Conservation (phyloP, 2,797 vertebrate genomes). For the Pagetopsis macropterus region DNA sequence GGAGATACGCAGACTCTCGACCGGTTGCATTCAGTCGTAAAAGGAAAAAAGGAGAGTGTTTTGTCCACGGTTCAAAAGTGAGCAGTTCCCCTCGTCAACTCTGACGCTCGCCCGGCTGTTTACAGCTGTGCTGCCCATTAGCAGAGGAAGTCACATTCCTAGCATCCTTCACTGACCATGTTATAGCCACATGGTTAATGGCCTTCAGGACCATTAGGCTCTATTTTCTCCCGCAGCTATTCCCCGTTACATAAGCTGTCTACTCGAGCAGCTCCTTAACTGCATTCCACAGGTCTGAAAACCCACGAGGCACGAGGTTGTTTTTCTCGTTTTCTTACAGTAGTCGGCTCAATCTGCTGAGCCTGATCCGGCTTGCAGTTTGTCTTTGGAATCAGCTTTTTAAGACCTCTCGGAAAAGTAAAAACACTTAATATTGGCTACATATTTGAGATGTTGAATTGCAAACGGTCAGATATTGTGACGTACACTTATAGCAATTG, state of each 20-base stretch:
- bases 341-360: conserved; percentile 45
- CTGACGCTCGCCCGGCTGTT: conserved; percentile 65
- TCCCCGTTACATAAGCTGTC: conserved; percentile 69
- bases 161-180: conserved; percentile 48
- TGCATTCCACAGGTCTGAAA: conserved; percentile 58
- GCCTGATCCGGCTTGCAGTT: conserved; percentile 9
- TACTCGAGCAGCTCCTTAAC: conserved; percentile 49
- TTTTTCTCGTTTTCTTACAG: conserved; percentile 57
- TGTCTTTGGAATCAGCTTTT: conserved; percentile 9
- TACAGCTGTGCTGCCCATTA: conserved; percentile 66
- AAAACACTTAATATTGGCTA: neutral
- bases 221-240: conserved; percentile 29
- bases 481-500: neutral
- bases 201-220: conserved; percentile 60
- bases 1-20: conserved; percentile 42
- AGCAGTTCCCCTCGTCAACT: conserved; percentile 58
- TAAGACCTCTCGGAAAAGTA: neutral
- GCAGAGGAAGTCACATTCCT: conserved; percentile 68
- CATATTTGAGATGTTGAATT: neutral
- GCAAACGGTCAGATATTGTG: conserved; percentile 1
- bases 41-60: conserved; percentile 16
- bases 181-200: conserved; percentile 61
- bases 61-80: conserved; percentile 50
- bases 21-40: conserved; percentile 11
- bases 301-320: conserved; percentile 51